Percentiles rank a stretch among this genome's conserved stretches.
Conservation (phyloP, 2,113 vertebrate species). For the Paradoxurus hermaphroditus region DNA sequence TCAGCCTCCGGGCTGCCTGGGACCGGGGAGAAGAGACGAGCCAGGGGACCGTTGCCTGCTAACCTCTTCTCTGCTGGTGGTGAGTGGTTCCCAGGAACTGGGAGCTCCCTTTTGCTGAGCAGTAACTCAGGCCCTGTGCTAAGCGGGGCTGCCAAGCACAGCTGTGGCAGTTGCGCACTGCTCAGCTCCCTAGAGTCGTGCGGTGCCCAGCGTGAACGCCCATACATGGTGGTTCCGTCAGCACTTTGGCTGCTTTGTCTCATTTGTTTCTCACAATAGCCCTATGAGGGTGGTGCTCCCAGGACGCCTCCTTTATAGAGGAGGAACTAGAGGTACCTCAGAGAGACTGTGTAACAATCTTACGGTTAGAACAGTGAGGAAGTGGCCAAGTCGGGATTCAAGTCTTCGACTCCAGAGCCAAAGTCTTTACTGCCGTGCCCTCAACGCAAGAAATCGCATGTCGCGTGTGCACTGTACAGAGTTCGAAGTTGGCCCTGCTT, state of each 20-base stretch:
- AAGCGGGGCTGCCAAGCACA: neutral
- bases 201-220: neutral
- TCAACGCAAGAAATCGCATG: neutral
- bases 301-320: neutral
- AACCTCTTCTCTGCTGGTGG: neutral
- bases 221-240: accelerated
- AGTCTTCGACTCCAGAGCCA: neutral
- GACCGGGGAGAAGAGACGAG: neutral
- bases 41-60: neutral
- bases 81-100: neutral
- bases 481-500: neutral
- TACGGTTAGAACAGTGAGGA: neutral
- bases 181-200: neutral
- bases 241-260: neutral
- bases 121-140: neutral
- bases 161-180: neutral
- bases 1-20: neutral
- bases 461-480: neutral
- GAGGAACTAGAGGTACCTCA: neutral
- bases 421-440: neutral
- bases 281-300: neutral
- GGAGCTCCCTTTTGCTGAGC: neutral
- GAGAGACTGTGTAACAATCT: neutral
- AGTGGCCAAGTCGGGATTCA: neutral
- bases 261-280: neutral